Evolutionary conservation across 2,888 invertebrate genomes (phyloP).

Genomic region (Aphelenchoides bicaudatus): DNA sequence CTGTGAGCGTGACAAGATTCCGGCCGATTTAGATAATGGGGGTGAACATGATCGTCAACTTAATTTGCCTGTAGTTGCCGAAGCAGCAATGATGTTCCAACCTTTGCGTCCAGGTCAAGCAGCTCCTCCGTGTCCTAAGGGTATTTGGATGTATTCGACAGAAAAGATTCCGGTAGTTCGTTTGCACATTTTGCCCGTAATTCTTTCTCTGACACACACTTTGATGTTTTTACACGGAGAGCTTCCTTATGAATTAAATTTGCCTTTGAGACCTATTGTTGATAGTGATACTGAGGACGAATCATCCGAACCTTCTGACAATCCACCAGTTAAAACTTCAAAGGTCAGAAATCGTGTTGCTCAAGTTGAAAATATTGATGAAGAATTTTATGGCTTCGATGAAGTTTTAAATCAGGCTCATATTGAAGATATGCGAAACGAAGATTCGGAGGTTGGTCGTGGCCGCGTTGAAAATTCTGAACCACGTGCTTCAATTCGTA

Average conservation of each 20-base stretch:
- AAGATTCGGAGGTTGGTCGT: too few species aligned
- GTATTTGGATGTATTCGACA: neutral
- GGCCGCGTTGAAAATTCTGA: too few species aligned
- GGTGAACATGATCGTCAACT: neutral
- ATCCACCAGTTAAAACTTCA: neutral
- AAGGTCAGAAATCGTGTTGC: too few species aligned
- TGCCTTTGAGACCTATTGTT: neutral
- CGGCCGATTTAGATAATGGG: too few species aligned
- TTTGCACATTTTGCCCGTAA: neutral
- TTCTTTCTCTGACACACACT: neutral
- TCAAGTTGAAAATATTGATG: neutral
- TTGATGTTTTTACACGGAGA: neutral
- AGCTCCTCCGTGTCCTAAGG: neutral
- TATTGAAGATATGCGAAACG: neutral
- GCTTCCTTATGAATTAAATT: neutral
- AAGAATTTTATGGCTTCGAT: neutral
- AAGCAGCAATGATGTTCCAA: slow-evolving; percentile 1
- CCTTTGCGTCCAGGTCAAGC: neutral
- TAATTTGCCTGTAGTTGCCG: neutral
- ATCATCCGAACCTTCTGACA: neutral
- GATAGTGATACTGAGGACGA: neutral
- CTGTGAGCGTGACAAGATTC: neutral
- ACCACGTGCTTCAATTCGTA: neutral
- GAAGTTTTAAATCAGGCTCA: neutral
- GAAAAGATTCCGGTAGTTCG: neutral